Conservation (phyloP, 2,113 vertebrate genomes). For the Helogale parvula region DNA sequence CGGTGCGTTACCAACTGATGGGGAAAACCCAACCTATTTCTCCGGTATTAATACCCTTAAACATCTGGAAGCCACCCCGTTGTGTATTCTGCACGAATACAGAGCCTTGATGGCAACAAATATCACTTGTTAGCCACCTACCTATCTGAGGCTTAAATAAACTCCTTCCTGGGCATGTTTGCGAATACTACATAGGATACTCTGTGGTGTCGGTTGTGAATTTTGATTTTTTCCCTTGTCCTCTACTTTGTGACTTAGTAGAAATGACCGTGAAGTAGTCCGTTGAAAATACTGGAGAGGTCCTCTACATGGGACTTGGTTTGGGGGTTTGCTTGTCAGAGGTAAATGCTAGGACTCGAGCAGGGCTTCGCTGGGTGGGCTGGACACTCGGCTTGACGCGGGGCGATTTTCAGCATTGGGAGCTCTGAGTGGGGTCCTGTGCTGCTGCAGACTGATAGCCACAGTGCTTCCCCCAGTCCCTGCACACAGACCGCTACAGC, state of each 20-base stretch:
- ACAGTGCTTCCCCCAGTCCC: rapidly evolving
- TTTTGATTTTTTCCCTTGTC: background rate
- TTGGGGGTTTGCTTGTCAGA: background rate
- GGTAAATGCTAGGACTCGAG: background rate
- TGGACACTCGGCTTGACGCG: rapidly evolving
- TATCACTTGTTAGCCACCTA: background rate
- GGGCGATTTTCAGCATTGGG: rapidly evolving
- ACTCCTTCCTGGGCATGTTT: background rate
- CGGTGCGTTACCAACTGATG: rapidly evolving
- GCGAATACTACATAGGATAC: rapidly evolving
- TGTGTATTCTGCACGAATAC: rapidly evolving
- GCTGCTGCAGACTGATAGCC: rapidly evolving
- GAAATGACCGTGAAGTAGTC: background rate
- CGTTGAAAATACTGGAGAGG: background rate
- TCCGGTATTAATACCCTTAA: background rate
- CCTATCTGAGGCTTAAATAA: background rate
- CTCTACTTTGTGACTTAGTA: background rate
- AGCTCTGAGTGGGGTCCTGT: rapidly evolving
- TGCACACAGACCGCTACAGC: rapidly evolving
- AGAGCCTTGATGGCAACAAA: background rate
- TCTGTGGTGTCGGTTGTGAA: background rate
- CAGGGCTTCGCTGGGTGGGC: background rate
- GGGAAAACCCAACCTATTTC: background rate
- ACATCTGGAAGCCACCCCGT: background rate
- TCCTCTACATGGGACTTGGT: background rate